Evolutionary conservation across 1,140 invertebrate genomes (phyloP), one percentile per base, ranked within the genome.

Genomic region (Brachionus asplanchnoidis): DNA sequence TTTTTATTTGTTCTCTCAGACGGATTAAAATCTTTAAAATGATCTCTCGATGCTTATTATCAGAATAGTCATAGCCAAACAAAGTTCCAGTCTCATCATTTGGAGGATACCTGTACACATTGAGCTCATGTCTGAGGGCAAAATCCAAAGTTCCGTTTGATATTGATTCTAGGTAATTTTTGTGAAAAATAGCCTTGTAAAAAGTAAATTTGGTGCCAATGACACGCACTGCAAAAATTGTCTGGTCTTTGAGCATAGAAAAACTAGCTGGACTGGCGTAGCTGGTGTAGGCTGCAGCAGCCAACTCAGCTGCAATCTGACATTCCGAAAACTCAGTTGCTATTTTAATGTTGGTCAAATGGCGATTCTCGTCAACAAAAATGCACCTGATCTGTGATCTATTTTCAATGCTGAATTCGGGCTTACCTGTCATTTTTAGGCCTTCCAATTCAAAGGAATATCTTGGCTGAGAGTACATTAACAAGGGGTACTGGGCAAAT

Each of bases 161-260:
- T n/a, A 77, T 50, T 26, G 44, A 26, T 50, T 77, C 73, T 28
- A 77, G 46, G 32, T 77, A 77, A 50, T 14, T 50, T 28, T 77
- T 77, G 11, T 23, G 20, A 20, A 77, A 44, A 46, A 50, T 26
- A 53, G 42, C 42, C 50, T 77, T 77, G 46, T 77, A 77, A 77
- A 77, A 77, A 9, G 73, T 77, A 77, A 77, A 77, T 20, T 44
- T 77, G 1, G 73, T 46, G 8, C 73, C 73, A 77, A 77, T 77
- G 3, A 77, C 44, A 12, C 73, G n/a, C 8, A 77, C 73, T 9
- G 44, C 73, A 77, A 46, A 77, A 3, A 77, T 53, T 36, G n/a
- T 26, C 26, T 77, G 73, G 32, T 77, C 73, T 46, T 77, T 23
- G n/a, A 77, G 26, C 44, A 77, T 50, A 46, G 73, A 46, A 8